Evolutionary conservation across 1,140 invertebrate species (phyloP), one percentile per base, ranked within the genome.

Genomic region (Drosophila truncata): DNA sequence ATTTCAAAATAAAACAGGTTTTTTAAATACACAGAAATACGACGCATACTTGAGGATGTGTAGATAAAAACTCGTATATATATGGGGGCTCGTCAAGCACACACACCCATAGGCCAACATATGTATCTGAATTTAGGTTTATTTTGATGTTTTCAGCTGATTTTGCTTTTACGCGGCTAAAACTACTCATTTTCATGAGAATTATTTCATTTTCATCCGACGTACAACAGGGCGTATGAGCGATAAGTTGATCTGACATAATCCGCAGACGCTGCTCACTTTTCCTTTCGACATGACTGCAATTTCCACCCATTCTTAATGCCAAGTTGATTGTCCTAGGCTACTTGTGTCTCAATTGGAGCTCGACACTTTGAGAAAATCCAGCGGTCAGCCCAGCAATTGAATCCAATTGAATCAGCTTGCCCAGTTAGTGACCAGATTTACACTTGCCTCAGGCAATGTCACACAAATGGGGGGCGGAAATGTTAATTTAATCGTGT

Each of bases 401-500:
- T 80, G 60, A 46, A 57, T 64, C 59, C 82, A 80, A 88, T 87
- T 87, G 77, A 73, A 41, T 74, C 41, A 55, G 37, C 11, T 70
- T 70, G 37, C 50, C 69, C 39, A 39, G 31, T 39, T 37, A 37
- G 61, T 16, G 31, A 41, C 44, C 65, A 44, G 76, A 57, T 73
- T 52, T 71, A 25, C 29, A 64, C 31, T 72, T 70, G 65, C 52
- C 46, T 70, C 49, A 60, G 44, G 42, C 42, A 50, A 37, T 25
- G 63, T 44, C 41, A 57, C 59, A 44, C 46, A 67, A 84, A 66
- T 61, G 33, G 62, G n/a, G 23, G 27, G 41, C 80, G 84, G 84
- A 87, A 90, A 80, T 39, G 54, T 66, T 78, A 78, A 87, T 84
- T 87, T 39, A 80, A 88, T 80, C 54, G 85, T 71, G 11, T 88